A percentile compares a stretch with the other conserved stretches of the same genome.
Conservation (phyloP, 2,888 invertebrate genomes). For the Ferrisia virgata region DNA sequence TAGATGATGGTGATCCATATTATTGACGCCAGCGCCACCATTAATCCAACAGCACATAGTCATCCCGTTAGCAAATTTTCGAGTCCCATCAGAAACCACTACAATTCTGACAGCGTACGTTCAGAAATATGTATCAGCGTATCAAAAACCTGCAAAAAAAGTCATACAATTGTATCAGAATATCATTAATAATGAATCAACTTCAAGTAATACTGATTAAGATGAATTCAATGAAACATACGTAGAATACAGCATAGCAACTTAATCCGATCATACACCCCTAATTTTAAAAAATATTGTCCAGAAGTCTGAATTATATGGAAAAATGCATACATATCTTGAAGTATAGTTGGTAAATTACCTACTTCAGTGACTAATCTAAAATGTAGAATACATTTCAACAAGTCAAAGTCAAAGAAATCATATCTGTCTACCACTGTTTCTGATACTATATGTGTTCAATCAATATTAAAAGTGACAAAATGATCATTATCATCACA, state of each 20-base stretch:
- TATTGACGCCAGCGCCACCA: constrained; percentile 75
- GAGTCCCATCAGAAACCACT: constrained; percentile 46
- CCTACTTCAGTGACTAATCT: too few relatives aligned
- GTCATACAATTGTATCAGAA: not conserved
- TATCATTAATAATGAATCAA: not conserved
- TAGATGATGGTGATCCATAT: constrained; percentile 88
- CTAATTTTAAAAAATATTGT: too few relatives aligned
- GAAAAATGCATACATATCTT: too few relatives aligned
- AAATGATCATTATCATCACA: not conserved
- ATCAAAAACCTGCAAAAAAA: constrained; percentile 41
- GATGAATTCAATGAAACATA: too few relatives aligned
- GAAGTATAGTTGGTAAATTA: too few relatives aligned
- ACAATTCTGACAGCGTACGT: constrained; percentile 34
- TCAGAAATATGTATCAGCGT: not conserved
- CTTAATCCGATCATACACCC: too few relatives aligned
- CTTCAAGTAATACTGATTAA: not conserved
- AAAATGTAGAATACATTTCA: too few relatives aligned
- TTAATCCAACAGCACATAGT: constrained; percentile 46
- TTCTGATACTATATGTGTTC: too few relatives aligned
- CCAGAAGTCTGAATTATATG: too few relatives aligned
- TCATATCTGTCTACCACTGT: too few relatives aligned
- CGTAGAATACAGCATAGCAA: too few relatives aligned
- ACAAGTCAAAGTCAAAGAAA: too few relatives aligned
- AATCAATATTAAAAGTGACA: not conserved
- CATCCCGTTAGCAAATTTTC: constrained; percentile 42